Evolutionary conservation across 2,797 vertebrate species (phyloP).

Genomic region (Numenius phaeopus): DNA sequence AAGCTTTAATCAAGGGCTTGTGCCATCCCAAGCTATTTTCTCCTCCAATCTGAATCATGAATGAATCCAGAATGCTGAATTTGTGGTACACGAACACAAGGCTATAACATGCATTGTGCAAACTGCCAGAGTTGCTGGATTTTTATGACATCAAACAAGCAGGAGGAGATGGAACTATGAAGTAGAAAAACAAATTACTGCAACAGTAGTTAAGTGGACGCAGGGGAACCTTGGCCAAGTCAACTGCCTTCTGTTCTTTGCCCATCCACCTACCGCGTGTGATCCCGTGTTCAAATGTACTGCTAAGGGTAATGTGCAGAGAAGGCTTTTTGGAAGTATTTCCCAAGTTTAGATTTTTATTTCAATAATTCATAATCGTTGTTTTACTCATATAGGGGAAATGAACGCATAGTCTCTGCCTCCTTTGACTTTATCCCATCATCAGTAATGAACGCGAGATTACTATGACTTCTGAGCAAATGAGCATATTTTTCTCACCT

Average conservation of each 20-base stretch:
- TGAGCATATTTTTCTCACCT: background rate
- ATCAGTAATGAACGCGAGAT: background rate
- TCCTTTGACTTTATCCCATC: background rate
- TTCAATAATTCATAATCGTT: background rate
- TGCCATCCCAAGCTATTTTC: constrained; percentile 55
- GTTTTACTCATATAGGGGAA: background rate
- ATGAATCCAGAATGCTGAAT: constrained; percentile 64
- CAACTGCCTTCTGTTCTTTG: constrained; percentile 59
- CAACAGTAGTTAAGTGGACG: constrained; percentile 39
- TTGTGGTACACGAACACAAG: constrained; percentile 70
- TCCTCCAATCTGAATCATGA: constrained; percentile 54
- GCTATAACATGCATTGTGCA: constrained; percentile 66
- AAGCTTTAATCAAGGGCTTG: constrained; percentile 67
- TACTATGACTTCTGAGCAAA: constrained; percentile 2
- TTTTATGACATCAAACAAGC: constrained; percentile 57
- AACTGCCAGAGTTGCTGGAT: constrained; percentile 51
- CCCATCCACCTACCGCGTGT: background rate
- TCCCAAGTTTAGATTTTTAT: background rate
- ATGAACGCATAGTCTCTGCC: background rate
- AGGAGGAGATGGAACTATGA: constrained; percentile 57
- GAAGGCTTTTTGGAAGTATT: background rate
- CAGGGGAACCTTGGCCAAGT: constrained; percentile 5
- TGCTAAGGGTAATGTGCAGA: background rate
- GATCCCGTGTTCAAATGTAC: background rate
- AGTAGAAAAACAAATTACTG: constrained; percentile 62